A percentile compares a stretch with the other conserved stretches of the same genome.
phyloP scores from a whole-genome alignment of 2,113 vertebrate genomes.

The Desmodus rotundus region DNA sequence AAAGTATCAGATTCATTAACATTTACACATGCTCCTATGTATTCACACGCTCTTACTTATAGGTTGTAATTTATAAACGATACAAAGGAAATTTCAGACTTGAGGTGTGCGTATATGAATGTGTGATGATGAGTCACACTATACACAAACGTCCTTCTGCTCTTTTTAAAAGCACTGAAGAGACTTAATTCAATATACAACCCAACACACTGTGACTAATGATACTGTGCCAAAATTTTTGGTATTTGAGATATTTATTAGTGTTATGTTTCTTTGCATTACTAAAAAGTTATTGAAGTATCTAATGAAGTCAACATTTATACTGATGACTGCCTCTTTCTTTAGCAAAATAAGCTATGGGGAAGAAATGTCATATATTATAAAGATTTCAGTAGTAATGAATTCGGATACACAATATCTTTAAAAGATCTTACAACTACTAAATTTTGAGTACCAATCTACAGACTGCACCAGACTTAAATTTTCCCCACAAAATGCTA shows the following conservation, averaged over 20 bases:
- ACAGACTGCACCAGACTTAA: slow-evolving; percentile 19
- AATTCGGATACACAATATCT: not conserved
- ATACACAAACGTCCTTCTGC: not conserved
- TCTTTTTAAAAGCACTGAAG: slow-evolving; percentile 47
- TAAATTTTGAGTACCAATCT: slow-evolving; percentile 30
- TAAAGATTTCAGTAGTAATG: slow-evolving; percentile 31
- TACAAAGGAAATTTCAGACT: slow-evolving; percentile 27
- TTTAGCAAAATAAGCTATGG: slow-evolving; percentile 32
- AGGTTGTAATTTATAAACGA: slow-evolving; percentile 37
- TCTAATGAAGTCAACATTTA: slow-evolving; percentile 19
- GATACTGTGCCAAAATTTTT: slow-evolving; percentile 9
- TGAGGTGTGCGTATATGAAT: slow-evolving; percentile 18
- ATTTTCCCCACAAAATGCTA: slow-evolving; percentile 28
- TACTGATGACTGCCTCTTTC: not conserved
- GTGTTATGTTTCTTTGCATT: not conserved
- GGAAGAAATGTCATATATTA: not conserved
- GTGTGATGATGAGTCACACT: not conserved
- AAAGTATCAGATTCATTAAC: slow-evolving; percentile 7
- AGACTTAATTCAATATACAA: slow-evolving; percentile 7
- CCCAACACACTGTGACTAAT: not conserved
- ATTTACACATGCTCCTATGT: not conserved
- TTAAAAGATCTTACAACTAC: not conserved
- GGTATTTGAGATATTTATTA: slow-evolving; percentile 26
- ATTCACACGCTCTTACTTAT: not conserved
- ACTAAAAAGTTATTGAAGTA: slow-evolving; percentile 19